Conservation (phyloP, 2,797 vertebrate species). For the Lacerta agilis region DNA sequence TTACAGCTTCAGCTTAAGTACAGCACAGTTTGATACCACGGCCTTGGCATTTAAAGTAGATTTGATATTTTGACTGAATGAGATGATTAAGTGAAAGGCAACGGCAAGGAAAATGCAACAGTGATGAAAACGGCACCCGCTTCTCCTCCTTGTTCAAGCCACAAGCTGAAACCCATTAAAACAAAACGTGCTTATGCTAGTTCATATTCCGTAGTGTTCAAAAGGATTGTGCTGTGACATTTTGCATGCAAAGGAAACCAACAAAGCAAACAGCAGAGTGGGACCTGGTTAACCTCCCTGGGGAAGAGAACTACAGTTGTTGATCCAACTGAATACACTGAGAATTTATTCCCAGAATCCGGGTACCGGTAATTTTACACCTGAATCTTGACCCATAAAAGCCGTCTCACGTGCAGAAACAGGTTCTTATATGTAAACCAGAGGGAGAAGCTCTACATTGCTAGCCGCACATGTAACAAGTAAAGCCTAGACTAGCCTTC, state of each 20-base stretch:
- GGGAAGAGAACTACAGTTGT: neutral
- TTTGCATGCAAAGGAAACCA: slow-evolving; percentile 18
- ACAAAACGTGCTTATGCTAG: neutral
- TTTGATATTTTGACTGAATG: slow-evolving; percentile 19
- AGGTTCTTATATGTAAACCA: neutral
- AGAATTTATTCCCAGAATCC: neutral
- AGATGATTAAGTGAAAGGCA: neutral
- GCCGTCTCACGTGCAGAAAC: neutral
- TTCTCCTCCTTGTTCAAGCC: slow-evolving; percentile 21
- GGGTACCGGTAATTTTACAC: neutral
- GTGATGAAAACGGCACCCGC: neutral
- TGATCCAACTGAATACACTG: neutral
- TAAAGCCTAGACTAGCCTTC: neutral
- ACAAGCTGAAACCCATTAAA: slow-evolving; percentile 3
- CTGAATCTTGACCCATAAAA: neutral
- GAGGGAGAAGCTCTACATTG: too few species aligned
- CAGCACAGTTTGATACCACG: slow-evolving; percentile 15
- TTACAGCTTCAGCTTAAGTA: neutral
- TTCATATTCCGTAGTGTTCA: neutral
- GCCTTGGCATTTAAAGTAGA: slow-evolving; percentile 28
- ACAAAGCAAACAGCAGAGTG: neutral
- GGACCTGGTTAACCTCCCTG: neutral
- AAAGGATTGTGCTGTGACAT: neutral
- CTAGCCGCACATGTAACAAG: neutral
- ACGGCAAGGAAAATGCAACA: neutral